phyloP scores from a whole-genome alignment of 1,140 invertebrate genomes.

The Acromyrmex charruanus region DNA sequence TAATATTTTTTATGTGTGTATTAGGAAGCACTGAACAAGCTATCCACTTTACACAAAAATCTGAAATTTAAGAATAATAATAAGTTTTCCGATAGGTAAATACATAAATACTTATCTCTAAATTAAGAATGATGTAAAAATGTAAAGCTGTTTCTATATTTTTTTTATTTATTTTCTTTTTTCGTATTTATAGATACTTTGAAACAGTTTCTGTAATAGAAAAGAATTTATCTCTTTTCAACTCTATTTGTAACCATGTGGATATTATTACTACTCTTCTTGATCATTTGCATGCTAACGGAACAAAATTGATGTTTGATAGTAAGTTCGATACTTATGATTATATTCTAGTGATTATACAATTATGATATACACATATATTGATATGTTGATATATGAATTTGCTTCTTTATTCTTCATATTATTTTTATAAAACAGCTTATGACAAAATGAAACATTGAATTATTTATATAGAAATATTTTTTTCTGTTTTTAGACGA shows the following conservation, averaged over 20 bases:
- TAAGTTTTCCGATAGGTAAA: not conserved
- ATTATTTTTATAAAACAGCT: not conserved
- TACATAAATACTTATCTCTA: not conserved
- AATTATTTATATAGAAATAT: not conserved
- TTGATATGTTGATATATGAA: not conserved
- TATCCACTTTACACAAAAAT: not conserved
- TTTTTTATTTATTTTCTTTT: not conserved
- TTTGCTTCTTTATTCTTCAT: not conserved
- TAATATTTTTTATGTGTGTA: not conserved
- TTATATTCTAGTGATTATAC: not conserved
- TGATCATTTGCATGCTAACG: not conserved
- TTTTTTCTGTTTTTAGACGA: not conserved
- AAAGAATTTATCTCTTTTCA: conserved; percentile 23
- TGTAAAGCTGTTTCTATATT: not conserved
- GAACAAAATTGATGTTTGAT: not conserved
- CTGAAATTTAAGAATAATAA: not conserved
- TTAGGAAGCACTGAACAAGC: not conserved
- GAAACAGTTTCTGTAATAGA: conserved; percentile 2
- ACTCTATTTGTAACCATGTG: conserved; percentile 4
- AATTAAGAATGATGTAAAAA: not conserved
- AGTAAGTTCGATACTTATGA: not conserved
- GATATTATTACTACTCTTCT: conserved; percentile 24
- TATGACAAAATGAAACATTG: not conserved
- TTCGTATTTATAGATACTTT: not conserved
- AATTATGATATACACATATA: not conserved